A percentile compares a stretch with the other conserved stretches of the same genome.
Conservation (phyloP, 2,113 vertebrate genomes). For the Microtus ochrogaster region DNA sequence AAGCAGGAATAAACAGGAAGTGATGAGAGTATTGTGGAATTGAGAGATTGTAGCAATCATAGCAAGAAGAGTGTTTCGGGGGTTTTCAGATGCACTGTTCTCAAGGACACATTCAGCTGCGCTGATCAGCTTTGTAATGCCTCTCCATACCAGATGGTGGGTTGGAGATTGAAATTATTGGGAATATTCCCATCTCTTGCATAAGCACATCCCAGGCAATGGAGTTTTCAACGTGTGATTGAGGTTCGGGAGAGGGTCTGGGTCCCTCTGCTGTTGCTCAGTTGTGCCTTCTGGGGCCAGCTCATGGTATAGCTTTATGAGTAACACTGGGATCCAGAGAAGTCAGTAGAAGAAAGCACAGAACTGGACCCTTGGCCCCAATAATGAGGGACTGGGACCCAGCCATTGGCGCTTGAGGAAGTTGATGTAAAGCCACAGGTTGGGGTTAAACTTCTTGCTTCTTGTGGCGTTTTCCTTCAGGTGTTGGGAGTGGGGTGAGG, state of each 20-base stretch:
- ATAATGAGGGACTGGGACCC: background rate
- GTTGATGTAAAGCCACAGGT: background rate
- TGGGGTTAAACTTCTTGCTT: background rate
- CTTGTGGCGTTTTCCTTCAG: background rate
- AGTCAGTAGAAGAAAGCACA: background rate
- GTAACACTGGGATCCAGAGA: background rate
- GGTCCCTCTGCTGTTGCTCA: background rate
- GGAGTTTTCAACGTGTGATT: background rate
- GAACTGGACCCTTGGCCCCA: background rate
- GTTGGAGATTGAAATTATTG: background rate
- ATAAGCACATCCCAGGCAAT: background rate
- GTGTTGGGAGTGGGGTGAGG: background rate
- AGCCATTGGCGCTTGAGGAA: background rate
- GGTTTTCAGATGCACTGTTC: background rate
- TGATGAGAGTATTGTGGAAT: background rate
- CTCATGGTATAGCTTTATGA: background rate
- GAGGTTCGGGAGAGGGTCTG: background rate
- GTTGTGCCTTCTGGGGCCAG: no score
- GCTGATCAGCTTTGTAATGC: background rate
- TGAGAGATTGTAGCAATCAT: background rate
- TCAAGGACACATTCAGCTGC: background rate
- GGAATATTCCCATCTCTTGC: background rate
- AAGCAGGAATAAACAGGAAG: background rate
- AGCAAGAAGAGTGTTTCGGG: background rate
- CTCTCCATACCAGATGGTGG: no score